A percentile compares a stretch with the other conserved stretches of the same genome.
phyloP scores from a whole-genome alignment of 2,113 vertebrate species.

The Oreochromis niloticus region DNA sequence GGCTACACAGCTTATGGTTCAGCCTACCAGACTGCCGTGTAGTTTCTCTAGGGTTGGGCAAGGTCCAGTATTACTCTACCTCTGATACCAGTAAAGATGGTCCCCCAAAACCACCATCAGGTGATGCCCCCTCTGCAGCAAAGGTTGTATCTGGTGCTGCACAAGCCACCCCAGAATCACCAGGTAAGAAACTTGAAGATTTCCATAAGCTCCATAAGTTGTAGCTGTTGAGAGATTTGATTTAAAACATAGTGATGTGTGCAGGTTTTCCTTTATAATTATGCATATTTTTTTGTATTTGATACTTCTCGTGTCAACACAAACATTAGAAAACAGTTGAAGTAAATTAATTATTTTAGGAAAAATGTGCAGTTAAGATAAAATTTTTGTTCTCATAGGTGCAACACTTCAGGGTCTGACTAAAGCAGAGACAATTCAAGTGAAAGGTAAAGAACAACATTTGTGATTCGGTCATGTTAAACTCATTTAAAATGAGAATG shows the following conservation, averaged over 20 bases:
- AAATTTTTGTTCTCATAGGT: not conserved
- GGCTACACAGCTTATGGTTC: slow-evolving; percentile 67
- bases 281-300: not conserved
- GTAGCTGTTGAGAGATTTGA: not conserved
- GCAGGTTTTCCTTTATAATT: not conserved
- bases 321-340: not conserved
- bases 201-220: not conserved
- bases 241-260: not conserved
- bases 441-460: slow-evolving; percentile 67
- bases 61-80: slow-evolving; percentile 82
- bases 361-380: not conserved
- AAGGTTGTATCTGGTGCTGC: slow-evolving; percentile 22
- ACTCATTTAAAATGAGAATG: not conserved
- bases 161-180: not conserved
- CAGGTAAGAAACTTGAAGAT: slow-evolving; percentile 40
- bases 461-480: not conserved
- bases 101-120: slow-evolving; percentile 37
- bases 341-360: not conserved
- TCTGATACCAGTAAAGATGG: slow-evolving; percentile 63
- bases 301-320: not conserved
- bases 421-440: slow-evolving; percentile 71
- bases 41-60: slow-evolving; percentile 64
- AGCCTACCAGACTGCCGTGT: slow-evolving; percentile 63
- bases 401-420: slow-evolving; percentile 21
- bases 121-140: slow-evolving; percentile 10